Evolutionary conservation across 2,888 invertebrate species (phyloP), one percentile per base, ranked within the genome.

Genomic region (Pyrrhosoma nymphula): DNA sequence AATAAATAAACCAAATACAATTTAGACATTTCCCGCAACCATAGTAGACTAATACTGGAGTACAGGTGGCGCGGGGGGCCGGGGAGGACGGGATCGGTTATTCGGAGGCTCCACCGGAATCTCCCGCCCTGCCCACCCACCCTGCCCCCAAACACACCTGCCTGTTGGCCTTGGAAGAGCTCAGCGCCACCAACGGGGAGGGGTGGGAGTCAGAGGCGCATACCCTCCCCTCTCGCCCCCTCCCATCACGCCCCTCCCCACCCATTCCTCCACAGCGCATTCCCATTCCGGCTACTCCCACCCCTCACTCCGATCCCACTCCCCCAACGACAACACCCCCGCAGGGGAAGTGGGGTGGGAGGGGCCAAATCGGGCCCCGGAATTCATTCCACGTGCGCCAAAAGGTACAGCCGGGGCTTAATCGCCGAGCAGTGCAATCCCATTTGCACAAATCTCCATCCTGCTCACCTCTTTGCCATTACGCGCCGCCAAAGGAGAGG

Each of bases 81-180:
- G 23, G 60, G 16, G 20, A 60, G 23, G 60, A 16, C 16, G 60
- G 3, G 60, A 8, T 47, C 47, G 47, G 47, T 60, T 23, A 6
- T 60, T 18, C 16, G 60, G 18, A 60, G 18, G 18, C 20, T 23
- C 23, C 60, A 18, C 60, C 60, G 60, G 23, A 12, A 60, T 60
- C 23, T 6, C 60, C 60, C 60, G 60, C 60, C 60, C 18, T 4
- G 23, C 23, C 60, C 16, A 60, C 60, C 18, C 12, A 8, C 69
- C 0, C 69, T 23, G 23, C 69, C 69, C n/a, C 60, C 16, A 60
- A 16, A 60, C 60, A 60, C 69, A 69, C 69, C 69, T 69, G 69
- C 69, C 69, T n/a, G 69, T n/a, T 69, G 69, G 69, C 69, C 69
- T 69, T 69, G 69, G 69, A 69, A 69, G 69, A 69, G 69, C 69